phyloP scores from a whole-genome alignment of 2,113 vertebrate genomes.

The Burhinus bistriatus region DNA sequence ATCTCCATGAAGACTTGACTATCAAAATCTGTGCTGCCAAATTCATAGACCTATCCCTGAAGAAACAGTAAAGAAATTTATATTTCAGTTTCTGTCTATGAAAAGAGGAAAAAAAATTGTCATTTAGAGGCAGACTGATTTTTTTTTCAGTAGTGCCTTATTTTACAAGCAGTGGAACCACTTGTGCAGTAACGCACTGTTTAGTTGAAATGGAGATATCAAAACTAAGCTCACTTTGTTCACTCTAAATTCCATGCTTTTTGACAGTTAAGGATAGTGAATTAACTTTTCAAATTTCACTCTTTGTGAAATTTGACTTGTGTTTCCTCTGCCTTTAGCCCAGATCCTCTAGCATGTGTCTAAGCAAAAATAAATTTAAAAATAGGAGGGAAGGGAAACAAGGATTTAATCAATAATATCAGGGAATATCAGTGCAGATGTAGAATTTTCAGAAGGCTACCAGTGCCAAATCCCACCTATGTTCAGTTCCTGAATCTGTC shows the following conservation, averaged over 20 bases:
- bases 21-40: neutral
- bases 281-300: neutral
- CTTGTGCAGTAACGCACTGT: neutral
- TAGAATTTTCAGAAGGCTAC: neutral
- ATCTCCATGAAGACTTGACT: neutral
- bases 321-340: neutral
- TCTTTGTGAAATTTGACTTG: neutral
- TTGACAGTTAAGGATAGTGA: neutral
- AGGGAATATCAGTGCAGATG: neutral
- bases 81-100: neutral
- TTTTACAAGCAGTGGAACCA: neutral
- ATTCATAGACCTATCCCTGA: neutral
- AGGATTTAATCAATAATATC: neutral
- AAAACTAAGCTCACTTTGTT: neutral
- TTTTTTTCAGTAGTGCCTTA: neutral
- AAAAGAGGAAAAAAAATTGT: neutral
- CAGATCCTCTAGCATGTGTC: neutral
- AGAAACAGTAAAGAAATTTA: neutral
- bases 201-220: neutral
- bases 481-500: neutral
- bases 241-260: neutral
- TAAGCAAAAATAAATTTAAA: neutral
- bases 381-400: neutral
- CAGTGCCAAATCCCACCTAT: neutral
- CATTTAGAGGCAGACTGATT: neutral